Percentiles rank a stretch among this genome's conserved stretches.
Conservation (phyloP, 2,797 vertebrate genomes). For the Urocyon cinereoargenteus region DNA sequence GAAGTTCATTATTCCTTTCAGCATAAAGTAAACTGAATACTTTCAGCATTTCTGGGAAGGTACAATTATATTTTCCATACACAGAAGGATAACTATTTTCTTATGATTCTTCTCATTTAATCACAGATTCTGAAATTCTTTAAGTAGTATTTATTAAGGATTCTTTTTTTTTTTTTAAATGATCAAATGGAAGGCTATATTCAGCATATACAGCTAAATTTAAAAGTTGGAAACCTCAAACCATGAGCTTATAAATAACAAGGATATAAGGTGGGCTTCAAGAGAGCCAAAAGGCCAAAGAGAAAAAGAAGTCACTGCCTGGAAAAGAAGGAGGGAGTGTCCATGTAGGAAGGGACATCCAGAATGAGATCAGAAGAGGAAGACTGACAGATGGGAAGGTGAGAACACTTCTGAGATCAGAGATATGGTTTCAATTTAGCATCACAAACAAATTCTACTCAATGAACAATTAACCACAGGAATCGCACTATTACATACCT, state of each 20-base stretch:
- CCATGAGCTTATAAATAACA: background rate
- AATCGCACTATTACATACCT: conserved; percentile 85
- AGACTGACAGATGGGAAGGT: background rate
- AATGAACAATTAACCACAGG: background rate
- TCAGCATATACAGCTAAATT: background rate
- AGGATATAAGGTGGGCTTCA: background rate
- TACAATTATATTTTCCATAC: background rate
- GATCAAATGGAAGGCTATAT: background rate
- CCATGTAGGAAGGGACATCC: background rate
- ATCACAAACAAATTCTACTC: background rate
- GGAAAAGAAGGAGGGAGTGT: background rate
- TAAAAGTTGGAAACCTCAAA: background rate
- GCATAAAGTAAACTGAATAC: conserved; percentile 44
- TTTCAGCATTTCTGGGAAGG: conserved; percentile 36
- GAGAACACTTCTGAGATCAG: background rate
- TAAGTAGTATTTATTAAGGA: background rate
- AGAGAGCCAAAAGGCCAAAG: background rate
- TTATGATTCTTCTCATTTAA: conserved; percentile 30
- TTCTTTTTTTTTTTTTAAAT: background rate
- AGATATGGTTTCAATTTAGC: background rate
- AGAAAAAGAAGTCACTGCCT: background rate
- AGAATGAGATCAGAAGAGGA: background rate
- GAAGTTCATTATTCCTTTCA: conserved; percentile 26
- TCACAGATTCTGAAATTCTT: conserved; percentile 21
- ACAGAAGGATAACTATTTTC: conserved; percentile 29